Conservation (phyloP, 1,140 invertebrate genomes). For the Drosophila lini region DNA sequence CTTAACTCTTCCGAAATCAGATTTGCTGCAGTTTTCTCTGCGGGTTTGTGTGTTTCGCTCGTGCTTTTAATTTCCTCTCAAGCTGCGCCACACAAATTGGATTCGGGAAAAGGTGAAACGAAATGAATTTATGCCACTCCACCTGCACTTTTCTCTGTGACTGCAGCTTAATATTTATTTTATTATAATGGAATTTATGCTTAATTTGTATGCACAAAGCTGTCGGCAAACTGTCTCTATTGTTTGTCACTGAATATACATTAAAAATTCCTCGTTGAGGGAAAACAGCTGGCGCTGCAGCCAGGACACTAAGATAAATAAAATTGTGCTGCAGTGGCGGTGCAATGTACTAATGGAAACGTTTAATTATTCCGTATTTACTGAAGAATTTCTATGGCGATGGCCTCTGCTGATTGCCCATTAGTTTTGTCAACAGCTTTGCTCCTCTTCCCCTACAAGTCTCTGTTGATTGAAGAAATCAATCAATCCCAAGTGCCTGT, state of each 20-base stretch:
- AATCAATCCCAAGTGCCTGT: not conserved
- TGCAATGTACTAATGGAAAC: constrained; percentile 29
- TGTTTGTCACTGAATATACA: constrained; percentile 5
- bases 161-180: constrained; percentile 27
- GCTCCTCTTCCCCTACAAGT: not conserved
- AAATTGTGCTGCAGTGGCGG: not conserved
- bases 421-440: constrained; percentile 45
- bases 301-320: not conserved
- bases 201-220: constrained; percentile 36
- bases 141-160: constrained; percentile 21
- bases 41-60: not conserved
- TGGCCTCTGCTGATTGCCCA: constrained; percentile 30
- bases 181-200: constrained; percentile 31
- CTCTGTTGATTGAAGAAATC: not conserved
- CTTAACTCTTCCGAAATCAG: constrained; percentile 9
- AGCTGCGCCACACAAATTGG: constrained; percentile 20
- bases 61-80: constrained; percentile 19
- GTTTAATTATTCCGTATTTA: constrained; percentile 35
- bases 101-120: constrained; percentile 12
- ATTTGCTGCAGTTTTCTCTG: constrained; percentile 17
- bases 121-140: constrained; percentile 12
- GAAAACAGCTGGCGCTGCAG: not conserved
- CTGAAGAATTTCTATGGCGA: constrained; percentile 1
- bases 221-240: constrained; percentile 3
- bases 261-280: constrained; percentile 2